phyloP scores from a whole-genome alignment of 2,113 vertebrate species.

The Lichenostomus cassidix region DNA sequence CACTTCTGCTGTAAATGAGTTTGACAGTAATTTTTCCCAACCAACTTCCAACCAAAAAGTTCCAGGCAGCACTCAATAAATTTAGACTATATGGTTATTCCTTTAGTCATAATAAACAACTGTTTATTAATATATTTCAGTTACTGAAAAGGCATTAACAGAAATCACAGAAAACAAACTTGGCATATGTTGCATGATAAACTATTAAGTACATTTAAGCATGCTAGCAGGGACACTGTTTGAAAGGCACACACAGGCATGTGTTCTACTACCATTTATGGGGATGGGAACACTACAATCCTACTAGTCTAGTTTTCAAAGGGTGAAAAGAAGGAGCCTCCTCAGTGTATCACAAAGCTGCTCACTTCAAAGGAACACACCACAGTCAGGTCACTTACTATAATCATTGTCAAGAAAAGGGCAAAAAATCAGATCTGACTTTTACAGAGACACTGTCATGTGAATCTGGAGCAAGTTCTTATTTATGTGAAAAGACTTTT shows the following conservation, averaged over 20 bases:
- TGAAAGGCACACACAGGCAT: background rate
- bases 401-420: conserved; percentile 68
- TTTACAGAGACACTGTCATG: conserved; percentile 63
- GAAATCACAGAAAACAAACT: conserved; percentile 28
- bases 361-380: conserved; percentile 57
- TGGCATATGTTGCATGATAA: background rate
- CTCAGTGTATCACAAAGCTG: conserved; percentile 26
- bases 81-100: conserved; percentile 34
- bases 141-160: conserved; percentile 59
- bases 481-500: conserved; percentile 67
- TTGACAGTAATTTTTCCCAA: conserved; percentile 73
- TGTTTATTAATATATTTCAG: conserved; percentile 28
- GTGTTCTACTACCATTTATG: background rate
- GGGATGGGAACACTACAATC: background rate
- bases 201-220: background rate
- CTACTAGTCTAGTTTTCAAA: background rate
- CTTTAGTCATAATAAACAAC: conserved; percentile 50
- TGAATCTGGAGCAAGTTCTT: conserved; percentile 67
- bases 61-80: conserved; percentile 69
- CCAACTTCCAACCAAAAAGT: conserved; percentile 69
- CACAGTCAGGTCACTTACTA: conserved; percentile 66
- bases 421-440: conserved; percentile 72
- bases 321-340: background rate
- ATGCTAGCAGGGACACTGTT: background rate
- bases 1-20: conserved; percentile 72